Evolutionary conservation across 2,797 vertebrate species (phyloP).

Genomic region (Gadopsis marmoratus): DNA sequence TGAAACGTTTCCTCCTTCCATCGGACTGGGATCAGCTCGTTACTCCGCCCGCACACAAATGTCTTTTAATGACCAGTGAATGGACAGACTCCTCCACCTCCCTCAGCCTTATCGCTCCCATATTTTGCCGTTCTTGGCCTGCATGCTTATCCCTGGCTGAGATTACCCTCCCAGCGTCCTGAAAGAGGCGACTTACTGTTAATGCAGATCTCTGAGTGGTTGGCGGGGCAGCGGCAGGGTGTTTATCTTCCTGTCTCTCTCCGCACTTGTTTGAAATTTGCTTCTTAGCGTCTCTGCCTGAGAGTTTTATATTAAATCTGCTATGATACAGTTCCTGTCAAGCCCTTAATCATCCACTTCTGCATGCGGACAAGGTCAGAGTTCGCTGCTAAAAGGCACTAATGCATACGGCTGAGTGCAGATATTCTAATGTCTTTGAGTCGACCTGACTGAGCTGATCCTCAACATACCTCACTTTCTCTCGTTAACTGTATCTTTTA

Average conservation of each 20-base stretch:
- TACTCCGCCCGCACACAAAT: conserved; percentile 22
- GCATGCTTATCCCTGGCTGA: conserved; percentile 57
- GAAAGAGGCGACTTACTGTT: conserved; percentile 73
- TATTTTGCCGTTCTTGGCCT: conserved; percentile 51
- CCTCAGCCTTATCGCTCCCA: conserved; percentile 55
- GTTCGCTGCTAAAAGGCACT: conserved; percentile 65
- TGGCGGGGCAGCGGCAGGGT: conserved; percentile 21
- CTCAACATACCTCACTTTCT: neutral
- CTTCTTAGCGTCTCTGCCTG: conserved; percentile 62
- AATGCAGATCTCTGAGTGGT: conserved; percentile 74
- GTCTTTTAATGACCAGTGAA: conserved; percentile 63
- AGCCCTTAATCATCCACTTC: conserved; percentile 52
- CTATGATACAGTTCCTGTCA: conserved; percentile 62
- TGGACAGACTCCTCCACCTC: conserved; percentile 56
- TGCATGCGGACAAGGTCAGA: conserved; percentile 47
- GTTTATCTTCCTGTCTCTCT: conserved; percentile 44
- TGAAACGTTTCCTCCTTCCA: conserved; percentile 68
- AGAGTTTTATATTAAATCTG: conserved; percentile 74
- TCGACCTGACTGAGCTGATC: conserved; percentile 46
- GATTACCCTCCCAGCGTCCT: conserved; percentile 65
- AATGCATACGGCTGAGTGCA: conserved; percentile 58
- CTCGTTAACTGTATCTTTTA: too few relatives aligned
- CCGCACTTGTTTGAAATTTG: conserved; percentile 64
- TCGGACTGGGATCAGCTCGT: conserved; percentile 60
- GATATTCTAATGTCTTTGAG: conserved; percentile 46